Conservation (phyloP, 2,888 invertebrate species). For the Hypercompe scribonia region DNA sequence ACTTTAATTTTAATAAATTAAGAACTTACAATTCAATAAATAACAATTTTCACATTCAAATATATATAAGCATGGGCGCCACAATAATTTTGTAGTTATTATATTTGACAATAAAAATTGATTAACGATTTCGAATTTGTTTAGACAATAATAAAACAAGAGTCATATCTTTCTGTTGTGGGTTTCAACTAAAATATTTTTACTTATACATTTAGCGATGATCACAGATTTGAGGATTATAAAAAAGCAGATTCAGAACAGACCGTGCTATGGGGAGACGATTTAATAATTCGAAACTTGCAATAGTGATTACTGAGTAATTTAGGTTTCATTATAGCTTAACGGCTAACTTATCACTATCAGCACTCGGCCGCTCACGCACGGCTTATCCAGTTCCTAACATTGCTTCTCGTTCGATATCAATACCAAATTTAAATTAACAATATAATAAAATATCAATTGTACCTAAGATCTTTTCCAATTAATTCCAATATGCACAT, state of each 20-base stretch:
- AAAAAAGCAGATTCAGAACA: conserved; percentile 85
- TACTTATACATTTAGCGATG: conserved; percentile 84
- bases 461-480: conserved; percentile 86
- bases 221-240: conserved; percentile 86
- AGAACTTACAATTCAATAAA: conserved; percentile 83
- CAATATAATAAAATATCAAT: conserved; percentile 86
- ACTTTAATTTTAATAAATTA: conserved; percentile 84
- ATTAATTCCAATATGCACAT: conserved; percentile 82
- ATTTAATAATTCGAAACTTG: conserved; percentile 84
- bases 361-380: conserved; percentile 77
- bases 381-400: conserved; percentile 75
- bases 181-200: conserved; percentile 79
- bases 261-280: conserved; percentile 85
- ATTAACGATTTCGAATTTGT: conserved; percentile 46
- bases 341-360: conserved; percentile 83
- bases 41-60: conserved; percentile 83
- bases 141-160: conserved; percentile 47
- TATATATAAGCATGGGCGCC: conserved; percentile 75
- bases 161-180: conserved; percentile 71
- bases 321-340: conserved; percentile 85
- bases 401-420: conserved; percentile 85
- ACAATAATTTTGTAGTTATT: conserved; percentile 73
- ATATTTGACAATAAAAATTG: conserved; percentile 50
- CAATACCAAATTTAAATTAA: conserved; percentile 85
- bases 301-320: conserved; percentile 85